Evolutionary conservation across 2,888 invertebrate genomes (phyloP).

Genomic region (Tachina lurida): DNA sequence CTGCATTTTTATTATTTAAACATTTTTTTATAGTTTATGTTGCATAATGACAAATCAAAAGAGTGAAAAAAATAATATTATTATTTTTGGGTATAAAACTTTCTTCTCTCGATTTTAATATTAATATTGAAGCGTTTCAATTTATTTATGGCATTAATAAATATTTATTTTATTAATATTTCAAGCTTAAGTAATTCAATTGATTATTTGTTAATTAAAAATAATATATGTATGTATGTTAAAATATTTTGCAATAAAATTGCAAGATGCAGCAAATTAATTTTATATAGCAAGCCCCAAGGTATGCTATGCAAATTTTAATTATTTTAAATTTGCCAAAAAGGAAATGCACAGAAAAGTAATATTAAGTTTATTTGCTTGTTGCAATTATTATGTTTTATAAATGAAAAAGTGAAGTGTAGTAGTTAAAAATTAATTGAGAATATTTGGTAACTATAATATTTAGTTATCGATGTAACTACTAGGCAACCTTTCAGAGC

Average conservation of each 20-base stretch:
- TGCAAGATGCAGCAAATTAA: conserved; percentile 6
- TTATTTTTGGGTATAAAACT: neutral
- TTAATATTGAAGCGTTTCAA: conserved; percentile 22
- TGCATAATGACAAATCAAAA: no score
- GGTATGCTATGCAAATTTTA: neutral
- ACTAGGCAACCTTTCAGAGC: no score
- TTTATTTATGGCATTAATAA: conserved; percentile 31
- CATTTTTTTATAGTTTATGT: no score
- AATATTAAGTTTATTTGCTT: neutral
- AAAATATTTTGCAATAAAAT: conserved; percentile 5
- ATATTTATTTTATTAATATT: conserved; percentile 37
- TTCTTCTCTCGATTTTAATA: conserved; percentile 16
- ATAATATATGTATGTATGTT: neutral
- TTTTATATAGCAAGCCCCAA: neutral
- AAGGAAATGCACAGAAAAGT: no score
- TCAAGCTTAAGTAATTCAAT: neutral
- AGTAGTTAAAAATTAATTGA: no score
- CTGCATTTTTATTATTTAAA: no score
- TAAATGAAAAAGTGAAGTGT: no score
- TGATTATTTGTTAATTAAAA: neutral
- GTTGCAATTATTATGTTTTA: neutral
- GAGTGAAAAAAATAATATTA: neutral
- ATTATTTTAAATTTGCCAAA: neutral
- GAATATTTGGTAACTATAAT: no score
- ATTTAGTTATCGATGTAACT: no score